Conservation (phyloP, 2,113 vertebrate genomes). For the Halichoerus grypus region DNA sequence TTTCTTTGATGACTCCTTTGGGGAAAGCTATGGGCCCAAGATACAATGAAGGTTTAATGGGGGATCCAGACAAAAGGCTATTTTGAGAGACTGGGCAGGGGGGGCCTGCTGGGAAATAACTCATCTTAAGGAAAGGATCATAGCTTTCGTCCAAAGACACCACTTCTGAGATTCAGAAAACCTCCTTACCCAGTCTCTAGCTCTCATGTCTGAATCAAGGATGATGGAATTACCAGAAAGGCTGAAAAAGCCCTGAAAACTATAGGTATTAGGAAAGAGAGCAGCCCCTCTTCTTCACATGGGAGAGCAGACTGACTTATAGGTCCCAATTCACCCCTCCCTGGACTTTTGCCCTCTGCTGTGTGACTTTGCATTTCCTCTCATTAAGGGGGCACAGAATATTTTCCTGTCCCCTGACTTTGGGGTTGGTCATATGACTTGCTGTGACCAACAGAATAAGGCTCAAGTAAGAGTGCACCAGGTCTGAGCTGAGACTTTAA, state of each 20-base stretch:
- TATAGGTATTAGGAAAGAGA: not conserved
- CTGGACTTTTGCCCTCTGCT: not conserved
- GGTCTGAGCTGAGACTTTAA: not conserved
- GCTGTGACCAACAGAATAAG: not conserved
- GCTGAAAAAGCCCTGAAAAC: not conserved
- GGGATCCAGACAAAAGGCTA: not conserved
- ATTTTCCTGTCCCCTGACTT: not conserved
- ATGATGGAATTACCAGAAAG: not conserved
- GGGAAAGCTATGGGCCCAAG: not conserved
- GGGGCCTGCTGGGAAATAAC: not conserved
- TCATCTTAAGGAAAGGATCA: not conserved
- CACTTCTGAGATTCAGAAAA: not conserved
- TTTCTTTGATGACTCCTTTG: slow-evolving; percentile 24
- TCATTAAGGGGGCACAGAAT: not conserved
- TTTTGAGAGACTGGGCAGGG: not conserved
- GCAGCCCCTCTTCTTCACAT: not conserved
- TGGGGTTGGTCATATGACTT: not conserved
- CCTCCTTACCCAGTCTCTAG: not conserved
- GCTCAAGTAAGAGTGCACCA: not conserved
- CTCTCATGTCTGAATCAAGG: not conserved
- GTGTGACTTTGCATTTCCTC: not conserved
- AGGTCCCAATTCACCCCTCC: not conserved
- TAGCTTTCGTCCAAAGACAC: not conserved
- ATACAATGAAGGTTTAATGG: not conserved
- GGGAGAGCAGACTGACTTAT: accelerated